Evolutionary conservation across 2,888 invertebrate species (phyloP), one percentile per base, ranked within the genome.

Genomic region (Hesperia comma): DNA sequence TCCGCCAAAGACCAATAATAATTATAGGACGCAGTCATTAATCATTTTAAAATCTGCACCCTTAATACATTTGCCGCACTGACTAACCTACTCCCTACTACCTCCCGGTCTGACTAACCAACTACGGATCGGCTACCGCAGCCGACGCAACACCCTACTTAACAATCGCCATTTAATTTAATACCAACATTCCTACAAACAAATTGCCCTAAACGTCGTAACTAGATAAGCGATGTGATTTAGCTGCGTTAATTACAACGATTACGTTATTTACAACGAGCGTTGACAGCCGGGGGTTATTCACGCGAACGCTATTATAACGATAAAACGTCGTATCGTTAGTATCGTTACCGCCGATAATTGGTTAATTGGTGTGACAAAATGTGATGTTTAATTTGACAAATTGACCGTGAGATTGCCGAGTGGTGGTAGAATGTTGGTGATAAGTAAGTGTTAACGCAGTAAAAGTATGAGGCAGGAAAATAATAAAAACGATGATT

Each of bases 221-320:
- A 78, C 76, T 71, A 76, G 79, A 80, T 81, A 81, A 77, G 72
- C 71, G 68, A 60, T 66, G 74, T 74, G 77, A 77, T 79, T 80
- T 78, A 78, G 73, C 60, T 68, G 68, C 73, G 75, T 78, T 79
- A 81, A 81, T 82, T 81, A 77, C 76, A 68, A 62, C 74, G 74
- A 79, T 80, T 80, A 79, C 72, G 71, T 54, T 72, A 73, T 73
- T 74, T 74, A 77, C 68, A 75, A 71, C 72, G 55, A n/a, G 37
- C 40, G 72, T 72, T 75, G 75, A 67, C 57, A 12, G 51, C 74
- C 68, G 72, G 77, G 70, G 62, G 72, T 72, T 78, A 76, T 77
- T 76, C 78, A 79, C 79, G 79, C 79, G 67, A 79, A 72, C 73
- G 75, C 74, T 75, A 80, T 82, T 79, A 78, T 77, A 79, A 74